Base-by-base conservation (phyloP, 2,888 invertebrate species). In the Aromia moschata region DNA sequence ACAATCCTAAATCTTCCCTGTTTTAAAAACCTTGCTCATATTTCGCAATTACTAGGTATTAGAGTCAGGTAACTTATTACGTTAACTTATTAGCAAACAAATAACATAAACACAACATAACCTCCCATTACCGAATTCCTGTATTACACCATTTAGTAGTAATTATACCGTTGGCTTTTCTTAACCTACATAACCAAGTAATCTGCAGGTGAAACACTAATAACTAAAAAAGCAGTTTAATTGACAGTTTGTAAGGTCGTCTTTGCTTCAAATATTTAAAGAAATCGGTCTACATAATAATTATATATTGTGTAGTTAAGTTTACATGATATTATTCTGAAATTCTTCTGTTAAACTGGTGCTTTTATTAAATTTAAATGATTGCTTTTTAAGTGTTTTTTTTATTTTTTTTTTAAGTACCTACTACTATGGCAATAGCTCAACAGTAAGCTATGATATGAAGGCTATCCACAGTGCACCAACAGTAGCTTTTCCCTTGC, bases 61-160 rank as follows among this genome's bases (percentile, higher is more conserved):
- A 36, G 18, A 33, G 20, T 36, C 38, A 37, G 25, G 15, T 38
- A 49, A 49, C 38, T 38, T 25, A 49, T 49, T 49, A 15, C 49
- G 20, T 40, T 17, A 40, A 49, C 12, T 30, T 16, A 16, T 38
- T 14, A 16, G 11, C 31, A 49, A 49, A 15, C 37, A 15, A 37
- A 49, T 38, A 38, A 16, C 38, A 15, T 38, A 20, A 17, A 25
- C 16, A 20, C n/a, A 5, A 49, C 38, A 36, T 14, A 9, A 37
- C 16, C 33, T 10, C n/a, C 11, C 11, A 20, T 49, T 49, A 49
- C 33, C 15, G 25, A 38, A 49, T 49, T 25, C 15, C 38, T 38
- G 15, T 15, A 14, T 25, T 38, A 25, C 38, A 25, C 30, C 38
- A 38, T 33, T 30, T 9, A 38, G n/a, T 10, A 25, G 16, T 38